Conservation (phyloP, 2,888 invertebrate genomes). For the Drosophila longiperda region DNA sequence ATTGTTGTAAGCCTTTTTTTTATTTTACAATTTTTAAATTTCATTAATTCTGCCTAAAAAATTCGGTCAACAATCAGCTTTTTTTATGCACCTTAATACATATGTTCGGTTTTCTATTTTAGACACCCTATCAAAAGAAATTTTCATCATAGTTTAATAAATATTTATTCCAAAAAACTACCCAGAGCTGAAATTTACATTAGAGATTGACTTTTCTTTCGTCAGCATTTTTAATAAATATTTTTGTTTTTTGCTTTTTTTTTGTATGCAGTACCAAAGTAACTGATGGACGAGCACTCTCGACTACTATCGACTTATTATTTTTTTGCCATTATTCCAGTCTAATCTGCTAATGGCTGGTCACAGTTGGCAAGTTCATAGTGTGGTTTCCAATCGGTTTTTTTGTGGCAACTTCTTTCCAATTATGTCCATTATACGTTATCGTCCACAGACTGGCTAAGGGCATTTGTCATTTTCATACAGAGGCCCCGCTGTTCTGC, state of each 20-base stretch:
- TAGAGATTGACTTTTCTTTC: background rate
- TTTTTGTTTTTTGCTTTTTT: background rate
- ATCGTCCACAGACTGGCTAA: background rate
- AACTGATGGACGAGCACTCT: background rate
- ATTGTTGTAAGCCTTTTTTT: background rate
- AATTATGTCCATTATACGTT: conserved; percentile 63
- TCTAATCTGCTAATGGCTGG: conserved; percentile 72
- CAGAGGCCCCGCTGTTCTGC: conserved; percentile 9
- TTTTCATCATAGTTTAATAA: background rate
- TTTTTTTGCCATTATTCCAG: conserved; percentile 38
- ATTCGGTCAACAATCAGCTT: background rate
- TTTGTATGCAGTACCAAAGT: background rate
- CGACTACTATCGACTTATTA: background rate
- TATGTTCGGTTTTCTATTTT: background rate
- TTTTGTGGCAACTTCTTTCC: conserved; percentile 46
- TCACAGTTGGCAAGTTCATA: conserved; percentile 10
- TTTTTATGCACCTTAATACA: background rate
- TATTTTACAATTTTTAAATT: background rate
- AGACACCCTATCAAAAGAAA: background rate
- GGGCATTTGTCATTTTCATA: conserved; percentile 37
- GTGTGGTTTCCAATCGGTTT: conserved; percentile 42
- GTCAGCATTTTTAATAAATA: conserved; percentile 1
- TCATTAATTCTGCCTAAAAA: background rate
- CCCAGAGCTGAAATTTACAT: background rate
- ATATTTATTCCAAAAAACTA: background rate